phyloP scores from a whole-genome alignment of 2,797 vertebrate species.

The Brachyrhaphis roseni region DNA sequence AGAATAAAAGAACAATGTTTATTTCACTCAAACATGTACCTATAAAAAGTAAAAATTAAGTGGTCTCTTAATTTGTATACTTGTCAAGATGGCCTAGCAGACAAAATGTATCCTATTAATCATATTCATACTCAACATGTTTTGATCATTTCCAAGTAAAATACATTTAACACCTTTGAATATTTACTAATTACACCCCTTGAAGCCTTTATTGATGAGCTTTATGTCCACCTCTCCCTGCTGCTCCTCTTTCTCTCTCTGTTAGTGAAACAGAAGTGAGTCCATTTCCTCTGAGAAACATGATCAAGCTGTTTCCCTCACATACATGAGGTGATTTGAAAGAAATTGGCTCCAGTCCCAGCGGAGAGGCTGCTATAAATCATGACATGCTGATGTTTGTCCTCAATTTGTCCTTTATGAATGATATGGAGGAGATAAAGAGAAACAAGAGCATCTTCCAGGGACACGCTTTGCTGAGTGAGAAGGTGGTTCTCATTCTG shows the following conservation, averaged over 20 bases:
- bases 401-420: slow-evolving; percentile 54
- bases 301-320: slow-evolving; percentile 16
- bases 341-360: slow-evolving; percentile 35
- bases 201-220: not conserved
- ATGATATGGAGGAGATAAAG: slow-evolving; percentile 22
- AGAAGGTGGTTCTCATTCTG: slow-evolving; percentile 33
- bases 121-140: not conserved
- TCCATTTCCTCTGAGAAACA: slow-evolving; percentile 29
- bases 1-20: too few relatives aligned
- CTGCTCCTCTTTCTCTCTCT: slow-evolving; percentile 18
- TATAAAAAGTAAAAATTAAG: too few relatives aligned
- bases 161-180: not conserved
- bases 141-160: not conserved
- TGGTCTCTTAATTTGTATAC: too few relatives aligned
- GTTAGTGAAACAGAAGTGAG: slow-evolving; percentile 14
- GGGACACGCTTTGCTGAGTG: slow-evolving; percentile 25
- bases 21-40: too few relatives aligned
- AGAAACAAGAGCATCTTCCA: slow-evolving; percentile 27
- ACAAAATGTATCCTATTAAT: not conserved
- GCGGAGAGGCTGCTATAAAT: slow-evolving; percentile 36
- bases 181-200: not conserved
- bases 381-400: slow-evolving; percentile 37
- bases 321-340: slow-evolving; percentile 21
- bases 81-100: too few relatives aligned
- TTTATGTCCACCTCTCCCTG: slow-evolving; percentile 2